Conservation (phyloP, 2,888 invertebrate species). For the Margaritifera margaritifera region DNA sequence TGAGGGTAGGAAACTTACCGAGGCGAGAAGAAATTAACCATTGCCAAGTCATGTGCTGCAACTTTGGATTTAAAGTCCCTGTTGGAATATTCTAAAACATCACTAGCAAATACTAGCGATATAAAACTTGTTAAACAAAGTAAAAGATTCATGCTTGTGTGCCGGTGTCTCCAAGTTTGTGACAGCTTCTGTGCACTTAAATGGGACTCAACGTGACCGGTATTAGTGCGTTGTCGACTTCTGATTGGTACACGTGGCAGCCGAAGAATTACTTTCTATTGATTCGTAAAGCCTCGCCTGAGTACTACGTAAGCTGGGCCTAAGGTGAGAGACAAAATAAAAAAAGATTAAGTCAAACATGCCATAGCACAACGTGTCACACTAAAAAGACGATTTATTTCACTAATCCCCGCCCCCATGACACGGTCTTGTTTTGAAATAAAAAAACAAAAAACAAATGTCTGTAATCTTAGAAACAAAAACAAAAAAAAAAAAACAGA, state of each 20-base stretch:
- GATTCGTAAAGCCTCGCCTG: too few species aligned
- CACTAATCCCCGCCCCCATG: too few species aligned
- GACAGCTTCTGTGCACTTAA: constrained; percentile 3
- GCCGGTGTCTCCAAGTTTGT: constrained; percentile 3
- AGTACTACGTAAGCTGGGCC: too few species aligned
- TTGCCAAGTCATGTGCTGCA: constrained; percentile 70
- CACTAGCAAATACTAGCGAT: constrained; percentile 64
- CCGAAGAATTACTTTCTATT: neutral
- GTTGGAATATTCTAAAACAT: constrained; percentile 74
- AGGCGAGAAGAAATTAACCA: constrained; percentile 76
- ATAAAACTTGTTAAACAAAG: constrained; percentile 20
- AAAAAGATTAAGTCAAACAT: too few species aligned
- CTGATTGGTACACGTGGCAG: constrained; percentile 65
- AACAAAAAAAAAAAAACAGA: too few species aligned
- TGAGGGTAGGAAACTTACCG: constrained; percentile 71
- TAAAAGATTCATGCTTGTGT: constrained; percentile 18
- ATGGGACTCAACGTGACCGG: constrained; percentile 41
- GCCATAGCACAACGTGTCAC: too few species aligned
- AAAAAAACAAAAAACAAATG: too few species aligned
- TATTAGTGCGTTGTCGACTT: constrained; percentile 57
- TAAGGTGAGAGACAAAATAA: too few species aligned
- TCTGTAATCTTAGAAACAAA: too few species aligned
- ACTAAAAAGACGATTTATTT: too few species aligned
- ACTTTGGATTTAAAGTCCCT: constrained; percentile 70
- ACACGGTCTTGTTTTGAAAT: too few species aligned